Base-by-base conservation (phyloP, 2,797 vertebrate species). In the Gymnopithys bicolor region DNA sequence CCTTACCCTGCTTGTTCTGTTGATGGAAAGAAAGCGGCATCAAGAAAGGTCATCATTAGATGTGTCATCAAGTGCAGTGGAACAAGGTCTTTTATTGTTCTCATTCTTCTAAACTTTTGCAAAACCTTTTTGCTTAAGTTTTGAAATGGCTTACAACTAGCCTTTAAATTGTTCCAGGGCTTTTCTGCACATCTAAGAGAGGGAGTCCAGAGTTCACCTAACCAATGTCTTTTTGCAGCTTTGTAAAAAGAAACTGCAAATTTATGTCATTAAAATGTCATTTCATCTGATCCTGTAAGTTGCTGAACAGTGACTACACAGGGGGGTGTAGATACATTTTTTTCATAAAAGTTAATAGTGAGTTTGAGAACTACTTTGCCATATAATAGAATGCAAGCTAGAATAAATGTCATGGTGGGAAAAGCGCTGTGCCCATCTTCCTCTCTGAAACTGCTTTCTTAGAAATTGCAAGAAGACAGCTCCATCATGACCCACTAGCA, bases 391-490 rank as follows among this genome's bases (percentile, higher is more conserved):
- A 89, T 74, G 45, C 6, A 78, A 89, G 21, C 39, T 94, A 87
- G 92, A 94, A 90, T 93, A 79, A 67, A 67, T 77, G 78, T 64
- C 33, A 39, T 58, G 71, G 51, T 73, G 77, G 59, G 66, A 84
- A 93, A 86, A 89, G 43, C 48, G 59, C 68, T 19, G 5, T 85
- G 45, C 13, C 64, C 45, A 27, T 70, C 84, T 84, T 87, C 43
- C 39, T 59, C 55, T 68, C 70, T 70, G 84, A 84, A 96, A 90
- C 43, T 74, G n/a, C 43, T 55, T 48, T 82, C 52, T 87, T 60
- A 37, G 74, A 84, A 90, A 82, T 63, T 52, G 39, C 41, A 81
- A 64, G 46, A 41, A 63, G 62, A 64, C 49, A 79, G 55, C 17
- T 45, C 51, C 59, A 69, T 66, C 6, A 4, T 82, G 63, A 66